phyloP scores from a whole-genome alignment of 2,888 invertebrate species.

The Ramazzottius varieornatus region DNA sequence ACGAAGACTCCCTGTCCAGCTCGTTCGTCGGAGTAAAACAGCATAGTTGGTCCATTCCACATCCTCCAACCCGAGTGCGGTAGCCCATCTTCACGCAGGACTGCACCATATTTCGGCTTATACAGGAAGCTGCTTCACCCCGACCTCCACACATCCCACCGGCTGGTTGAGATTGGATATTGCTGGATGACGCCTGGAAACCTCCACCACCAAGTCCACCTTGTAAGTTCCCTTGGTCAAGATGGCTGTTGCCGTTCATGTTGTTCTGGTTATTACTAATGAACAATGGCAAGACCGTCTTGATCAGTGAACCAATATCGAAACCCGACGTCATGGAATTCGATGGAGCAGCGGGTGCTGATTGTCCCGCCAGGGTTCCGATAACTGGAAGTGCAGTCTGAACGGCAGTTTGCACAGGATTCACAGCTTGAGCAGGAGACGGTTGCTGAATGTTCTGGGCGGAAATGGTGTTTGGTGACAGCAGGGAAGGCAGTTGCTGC shows the following conservation, averaged over 20 bases:
- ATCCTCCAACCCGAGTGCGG: background rate
- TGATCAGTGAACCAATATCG: background rate
- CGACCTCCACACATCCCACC: background rate
- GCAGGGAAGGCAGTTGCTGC: background rate
- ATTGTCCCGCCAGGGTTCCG: too few relatives aligned
- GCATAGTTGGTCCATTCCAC: background rate
- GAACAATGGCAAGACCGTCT: background rate
- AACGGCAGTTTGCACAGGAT: too few relatives aligned
- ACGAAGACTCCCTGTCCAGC: background rate
- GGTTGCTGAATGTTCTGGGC: too few relatives aligned
- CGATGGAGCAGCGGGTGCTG: too few relatives aligned
- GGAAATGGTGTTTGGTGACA: too few relatives aligned
- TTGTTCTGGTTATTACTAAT: background rate
- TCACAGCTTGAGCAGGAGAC: too few relatives aligned
- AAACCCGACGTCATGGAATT: too few relatives aligned
- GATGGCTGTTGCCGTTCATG: background rate
- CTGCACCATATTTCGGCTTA: background rate
- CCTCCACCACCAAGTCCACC: background rate
- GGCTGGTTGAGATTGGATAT: too few relatives aligned
- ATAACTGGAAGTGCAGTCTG: too few relatives aligned
- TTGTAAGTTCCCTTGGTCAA: background rate
- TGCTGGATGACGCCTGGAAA: too few relatives aligned
- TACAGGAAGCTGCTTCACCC: background rate
- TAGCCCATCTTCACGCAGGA: background rate
- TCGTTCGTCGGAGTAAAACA: background rate